A percentile compares a stretch with the other conserved stretches of the same genome.
Evolutionary conservation across 2,113 vertebrate species (phyloP).

Genomic region (Benitochromis conjunctus): DNA sequence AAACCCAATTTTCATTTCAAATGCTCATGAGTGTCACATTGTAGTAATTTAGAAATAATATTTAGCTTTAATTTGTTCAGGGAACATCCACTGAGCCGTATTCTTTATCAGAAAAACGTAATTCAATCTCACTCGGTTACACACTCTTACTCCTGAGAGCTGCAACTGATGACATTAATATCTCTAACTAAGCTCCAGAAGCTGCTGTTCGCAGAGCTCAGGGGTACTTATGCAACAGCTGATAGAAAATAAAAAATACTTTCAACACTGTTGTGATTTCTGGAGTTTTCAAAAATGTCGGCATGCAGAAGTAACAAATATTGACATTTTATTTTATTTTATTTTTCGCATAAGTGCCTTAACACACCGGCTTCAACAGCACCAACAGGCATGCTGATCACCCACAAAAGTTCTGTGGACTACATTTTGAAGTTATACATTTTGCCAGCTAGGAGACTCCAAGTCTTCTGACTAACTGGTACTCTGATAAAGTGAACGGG

Average conservation of each 20-base stretch:
- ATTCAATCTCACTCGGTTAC: not conserved
- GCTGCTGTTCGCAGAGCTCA: not conserved
- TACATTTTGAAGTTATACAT: not conserved
- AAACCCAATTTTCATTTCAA: conserved; percentile 8
- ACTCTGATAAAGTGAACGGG: not conserved
- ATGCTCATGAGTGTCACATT: not conserved
- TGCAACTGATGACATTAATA: not conserved
- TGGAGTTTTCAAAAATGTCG: not conserved
- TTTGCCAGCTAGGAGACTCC: not conserved
- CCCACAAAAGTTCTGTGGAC: not conserved
- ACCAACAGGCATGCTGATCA: not conserved
- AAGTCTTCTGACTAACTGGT: not conserved
- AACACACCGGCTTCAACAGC: not conserved
- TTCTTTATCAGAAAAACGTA: not conserved
- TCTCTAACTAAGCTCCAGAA: not conserved
- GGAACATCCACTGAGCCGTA: not conserved
- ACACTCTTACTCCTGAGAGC: not conserved
- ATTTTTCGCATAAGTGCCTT: not conserved
- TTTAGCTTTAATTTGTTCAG: conserved; percentile 19
- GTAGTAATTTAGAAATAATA: conserved; percentile 19
- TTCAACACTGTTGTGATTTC: not conserved
- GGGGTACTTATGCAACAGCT: not conserved
- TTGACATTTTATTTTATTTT: not conserved
- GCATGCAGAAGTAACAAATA: not conserved
- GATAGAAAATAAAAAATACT: not conserved